Conservation (phyloP, 1,140 invertebrate species). For the Diorhabda elongata region DNA sequence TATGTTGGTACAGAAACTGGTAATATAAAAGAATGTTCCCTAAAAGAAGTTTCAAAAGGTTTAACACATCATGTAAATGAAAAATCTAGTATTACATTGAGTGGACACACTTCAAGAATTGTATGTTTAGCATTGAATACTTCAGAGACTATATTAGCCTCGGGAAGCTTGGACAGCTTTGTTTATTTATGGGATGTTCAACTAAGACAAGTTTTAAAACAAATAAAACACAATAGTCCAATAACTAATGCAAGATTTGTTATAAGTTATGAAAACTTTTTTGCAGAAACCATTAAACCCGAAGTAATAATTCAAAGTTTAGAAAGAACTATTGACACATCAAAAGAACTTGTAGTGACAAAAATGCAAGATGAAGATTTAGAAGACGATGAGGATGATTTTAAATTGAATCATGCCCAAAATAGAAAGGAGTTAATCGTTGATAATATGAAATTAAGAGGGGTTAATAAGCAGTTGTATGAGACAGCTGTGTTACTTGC, state of each 20-base stretch:
- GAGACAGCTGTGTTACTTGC: conserved; percentile 28
- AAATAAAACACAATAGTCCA: conserved; percentile 65
- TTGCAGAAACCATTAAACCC: conserved; percentile 33
- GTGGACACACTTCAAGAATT: conserved; percentile 63
- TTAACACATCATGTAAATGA: conserved; percentile 61
- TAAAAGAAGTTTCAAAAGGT: conserved; percentile 62
- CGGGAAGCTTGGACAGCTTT: conserved; percentile 67
- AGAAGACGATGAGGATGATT: conserved; percentile 32
- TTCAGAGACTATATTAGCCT: conserved; percentile 64
- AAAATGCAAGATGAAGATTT: conserved; percentile 31
- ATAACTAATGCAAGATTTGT: conserved; percentile 59
- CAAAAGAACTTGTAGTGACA: conserved; percentile 26
- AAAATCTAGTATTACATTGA: conserved; percentile 49
- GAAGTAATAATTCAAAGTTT: conserved; percentile 32
- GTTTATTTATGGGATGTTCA: conserved; percentile 76
- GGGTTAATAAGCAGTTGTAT: conserved; percentile 37
- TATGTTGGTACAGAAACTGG: conserved; percentile 72
- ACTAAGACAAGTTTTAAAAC: conserved; percentile 67
- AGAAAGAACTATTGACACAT: conserved; percentile 31
- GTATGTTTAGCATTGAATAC: conserved; percentile 66
- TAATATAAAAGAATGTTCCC: conserved; percentile 61
- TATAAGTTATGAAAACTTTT: conserved; percentile 33
- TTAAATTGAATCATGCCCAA: conserved; percentile 15
- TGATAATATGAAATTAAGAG: conserved; percentile 32
- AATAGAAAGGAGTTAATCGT: conserved; percentile 20